Base-by-base conservation (phyloP, 2,888 invertebrate species). In the Agonopterix arenella region DNA sequence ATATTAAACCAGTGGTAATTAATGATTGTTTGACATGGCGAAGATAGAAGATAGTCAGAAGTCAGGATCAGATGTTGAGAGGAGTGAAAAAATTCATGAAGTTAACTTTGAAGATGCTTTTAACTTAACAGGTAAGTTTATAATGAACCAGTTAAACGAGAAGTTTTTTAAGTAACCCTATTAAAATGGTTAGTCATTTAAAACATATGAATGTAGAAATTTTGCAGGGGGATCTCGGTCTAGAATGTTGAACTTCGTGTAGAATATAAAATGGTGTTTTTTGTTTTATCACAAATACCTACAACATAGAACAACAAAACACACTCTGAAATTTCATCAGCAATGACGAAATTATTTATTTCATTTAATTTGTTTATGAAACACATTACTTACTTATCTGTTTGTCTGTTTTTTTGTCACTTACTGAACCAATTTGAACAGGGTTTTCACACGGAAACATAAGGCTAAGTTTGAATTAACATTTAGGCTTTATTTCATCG, bases 101-200 rank as follows among this genome's bases (percentile, higher is more conserved):
- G 57, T 77, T 0, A 72, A 61, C 16, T 89, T 89, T 52, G 88
- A 89, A 66, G 86, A 86, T 52, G 88, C 88, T 0, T 84, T 89
- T 53, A 86, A 86, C 56, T 53, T 80, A 43, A 86, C 85, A 52
- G 88, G 88, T 88, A 64, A 63, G 59, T 16, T 13, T 10, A 13
- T 37, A 18, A 36, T 1, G 11, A 11, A 50, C n/a, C 37, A 18
- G 36, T 11, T 7, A 2, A 11, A 36, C 11, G 45, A 9, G 13
- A 37, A 7, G 28, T 7, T 28, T 28, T 28, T 28, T 4, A 4
- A 5, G 28, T 5, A 7, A 28, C 28, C 28, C 28, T 28, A 7
- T 28, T 7, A 5, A 28, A 28, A 28, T 28, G 28, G 28, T 28
- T 28, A 28, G 2, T 18, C 40, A 10, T 4, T 40, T 40, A 38